A percentile compares a stretch with the other conserved stretches of the same genome.
Evolutionary conservation across 1,140 invertebrate species (phyloP).

Genomic region (Drosophila lacteicornis): DNA sequence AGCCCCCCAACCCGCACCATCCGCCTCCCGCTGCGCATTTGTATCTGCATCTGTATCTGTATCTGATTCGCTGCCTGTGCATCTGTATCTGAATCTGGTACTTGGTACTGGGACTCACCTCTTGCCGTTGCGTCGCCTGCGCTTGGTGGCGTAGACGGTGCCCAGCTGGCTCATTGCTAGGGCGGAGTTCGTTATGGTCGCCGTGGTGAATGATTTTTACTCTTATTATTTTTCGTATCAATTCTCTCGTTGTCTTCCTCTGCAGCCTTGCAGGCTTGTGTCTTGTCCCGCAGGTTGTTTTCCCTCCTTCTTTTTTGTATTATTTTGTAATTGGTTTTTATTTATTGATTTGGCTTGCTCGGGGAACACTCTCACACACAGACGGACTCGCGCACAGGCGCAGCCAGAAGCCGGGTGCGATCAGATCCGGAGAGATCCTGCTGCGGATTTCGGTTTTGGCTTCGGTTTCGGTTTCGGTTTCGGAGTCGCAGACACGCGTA

Average conservation of each 20-base stretch:
- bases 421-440: conserved; percentile 49
- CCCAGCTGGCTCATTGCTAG: conserved; percentile 93
- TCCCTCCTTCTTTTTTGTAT: conserved; percentile 33
- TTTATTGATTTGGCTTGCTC: conserved; percentile 69
- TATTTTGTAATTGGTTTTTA: conserved; percentile 75
- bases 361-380: conserved; percentile 41
- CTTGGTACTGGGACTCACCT: conserved; percentile 88
- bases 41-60: conserved; percentile 35
- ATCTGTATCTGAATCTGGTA: conserved; percentile 29
- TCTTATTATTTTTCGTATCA: conserved; percentile 54
- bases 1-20: conserved; percentile 9
- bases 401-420: conserved; percentile 54
- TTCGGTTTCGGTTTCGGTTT: conserved; percentile 22
- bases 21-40: conserved; percentile 42
- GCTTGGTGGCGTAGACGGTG: conserved; percentile 97
- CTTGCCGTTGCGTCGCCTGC: conserved; percentile 96
- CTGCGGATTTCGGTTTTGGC: conserved; percentile 38
- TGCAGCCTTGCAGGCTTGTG: conserved; percentile 9
- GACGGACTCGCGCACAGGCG: conserved; percentile 18
- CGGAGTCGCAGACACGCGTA: conserved; percentile 48
- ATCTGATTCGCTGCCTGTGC: conserved; percentile 14
- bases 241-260: conserved; percentile 22
- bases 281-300: conserved; percentile 17
- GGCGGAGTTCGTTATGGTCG: conserved; percentile 85
- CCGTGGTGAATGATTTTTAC: conserved; percentile 82